A percentile compares a stretch with the other conserved stretches of the same genome.
These are phyloP conservation scores for Ploceus nigricollis DNA, from an alignment of 2,113 vertebrate species.

Conservation along the genomic window DNA sequence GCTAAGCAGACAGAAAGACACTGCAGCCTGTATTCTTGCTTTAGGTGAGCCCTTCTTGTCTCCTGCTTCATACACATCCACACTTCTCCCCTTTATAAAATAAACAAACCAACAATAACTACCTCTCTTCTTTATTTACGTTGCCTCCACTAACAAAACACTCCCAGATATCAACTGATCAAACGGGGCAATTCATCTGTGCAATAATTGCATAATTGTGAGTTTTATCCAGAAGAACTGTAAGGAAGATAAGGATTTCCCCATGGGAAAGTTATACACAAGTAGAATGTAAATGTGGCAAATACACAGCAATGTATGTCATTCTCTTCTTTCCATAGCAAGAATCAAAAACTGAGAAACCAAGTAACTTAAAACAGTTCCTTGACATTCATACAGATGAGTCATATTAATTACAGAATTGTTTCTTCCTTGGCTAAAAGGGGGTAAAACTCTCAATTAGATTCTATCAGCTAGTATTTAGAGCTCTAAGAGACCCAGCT, in stretches of 20 bases:
- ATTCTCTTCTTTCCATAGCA: conserved; percentile 3
- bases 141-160: neutral
- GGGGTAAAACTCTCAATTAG: neutral
- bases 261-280: neutral
- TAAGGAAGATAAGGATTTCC: neutral
- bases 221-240: neutral
- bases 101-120: neutral
- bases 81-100: neutral
- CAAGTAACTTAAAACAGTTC: neutral
- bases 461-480: neutral
- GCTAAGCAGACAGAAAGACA: neutral
- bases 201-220: neutral
- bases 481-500: neutral
- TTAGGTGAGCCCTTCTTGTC: neutral
- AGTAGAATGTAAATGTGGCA: neutral
- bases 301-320: neutral
- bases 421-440: neutral
- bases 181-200: neutral
- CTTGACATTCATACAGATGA: conserved; percentile 21
- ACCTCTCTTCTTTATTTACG: neutral
- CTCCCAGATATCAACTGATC: conserved; percentile 1
- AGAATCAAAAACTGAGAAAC: conserved; percentile 27
- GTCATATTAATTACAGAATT: conserved; percentile 50
- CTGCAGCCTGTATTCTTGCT: neutral
- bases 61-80: neutral